Evolutionary conservation across 37 sponge, comb jelly and placozoan species (phyloP), one percentile per base, ranked within the genome.

Genomic region (Crambe crambe): DNA sequence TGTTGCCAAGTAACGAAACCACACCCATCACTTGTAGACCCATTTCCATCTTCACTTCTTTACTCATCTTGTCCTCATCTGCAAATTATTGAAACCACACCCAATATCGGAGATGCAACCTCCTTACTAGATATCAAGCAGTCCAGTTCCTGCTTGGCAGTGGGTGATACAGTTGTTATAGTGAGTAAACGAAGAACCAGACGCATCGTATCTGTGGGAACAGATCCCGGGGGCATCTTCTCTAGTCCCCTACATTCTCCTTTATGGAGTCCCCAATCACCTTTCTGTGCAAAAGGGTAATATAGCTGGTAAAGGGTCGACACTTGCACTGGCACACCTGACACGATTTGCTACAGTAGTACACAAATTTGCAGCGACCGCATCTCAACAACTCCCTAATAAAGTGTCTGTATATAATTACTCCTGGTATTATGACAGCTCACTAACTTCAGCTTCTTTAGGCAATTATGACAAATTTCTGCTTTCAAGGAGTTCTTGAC

Each of bases 181-280:
- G 43, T 41, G 23, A 91, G 77, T 4, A 73, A 22, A 25, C 92
- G 54, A 1, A 83, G 68, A 1, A 92, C 56, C n/a, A 88, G 66
- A 26, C 93, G 29, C 77, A 85, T 80, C 29, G 78, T 84, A 38
- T 84, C 86, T 9, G 86, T 78, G 43, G 93, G 93, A 1, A 39
- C 20, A 31, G 18, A 22, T 22, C 59, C 39, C 20, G 89, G 93
- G 15, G 15, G 42, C 1, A 88, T 76, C 17, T 63, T 42, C 0
- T 65, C 43, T 31, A 92, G 80, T 1, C 83, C 85, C 27, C 15
- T 21, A 54, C 93, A 92, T 74, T 92, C 93, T 21, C 51, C 65
- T 40, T 88, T 92, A 75, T 92, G 93, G 6, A 60, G 37, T 17
- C 56, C 51, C 93, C 93, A 92, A 65, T 92, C 93, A 10, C 34